Percentiles rank a stretch among this genome's conserved stretches.
These are phyloP conservation scores for Nannobrachium achirus DNA, from an alignment of 2,113 vertebrate species.

Conservation along the genomic window DNA sequence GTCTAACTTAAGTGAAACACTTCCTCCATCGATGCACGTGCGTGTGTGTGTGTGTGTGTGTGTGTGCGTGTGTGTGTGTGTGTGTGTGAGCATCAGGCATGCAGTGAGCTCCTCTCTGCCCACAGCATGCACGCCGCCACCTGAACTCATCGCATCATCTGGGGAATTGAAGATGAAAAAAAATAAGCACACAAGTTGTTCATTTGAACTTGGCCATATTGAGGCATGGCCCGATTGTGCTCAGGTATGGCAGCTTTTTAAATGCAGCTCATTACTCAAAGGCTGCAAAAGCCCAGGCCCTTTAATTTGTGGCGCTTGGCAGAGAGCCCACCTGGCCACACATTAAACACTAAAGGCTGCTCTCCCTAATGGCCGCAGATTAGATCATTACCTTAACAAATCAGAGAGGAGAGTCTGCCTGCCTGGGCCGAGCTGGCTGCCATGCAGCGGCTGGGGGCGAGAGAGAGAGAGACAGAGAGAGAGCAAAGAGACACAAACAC, in stretches of 20 bases:
- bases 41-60: neutral
- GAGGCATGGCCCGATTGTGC: conserved; percentile 52
- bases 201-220: conserved; percentile 67
- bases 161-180: conserved; percentile 43
- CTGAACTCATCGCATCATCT: conserved; percentile 40
- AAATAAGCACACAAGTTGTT: conserved; percentile 61
- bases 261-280: conserved; percentile 76
- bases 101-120: too few species aligned
- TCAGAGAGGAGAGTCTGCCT: conserved; percentile 46
- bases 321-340: conserved; percentile 78
- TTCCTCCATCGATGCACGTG: too few species aligned
- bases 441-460: conserved; percentile 3
- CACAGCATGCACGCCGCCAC: too few species aligned
- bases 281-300: conserved; percentile 51
- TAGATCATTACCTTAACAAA: conserved; percentile 79
- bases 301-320: conserved; percentile 72
- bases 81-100: neutral
- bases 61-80: neutral
- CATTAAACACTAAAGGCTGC: conserved; percentile 76
- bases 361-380: conserved; percentile 72
- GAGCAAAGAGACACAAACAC: conserved; percentile 6
- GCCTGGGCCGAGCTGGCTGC: conserved; percentile 43
- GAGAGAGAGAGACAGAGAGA: conserved; percentile 22
- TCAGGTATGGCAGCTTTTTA: conserved; percentile 71
- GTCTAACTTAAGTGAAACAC: too few species aligned